Conservation (phyloP, 92 coral and sea anemone genomes). For the Montipora capitata region DNA sequence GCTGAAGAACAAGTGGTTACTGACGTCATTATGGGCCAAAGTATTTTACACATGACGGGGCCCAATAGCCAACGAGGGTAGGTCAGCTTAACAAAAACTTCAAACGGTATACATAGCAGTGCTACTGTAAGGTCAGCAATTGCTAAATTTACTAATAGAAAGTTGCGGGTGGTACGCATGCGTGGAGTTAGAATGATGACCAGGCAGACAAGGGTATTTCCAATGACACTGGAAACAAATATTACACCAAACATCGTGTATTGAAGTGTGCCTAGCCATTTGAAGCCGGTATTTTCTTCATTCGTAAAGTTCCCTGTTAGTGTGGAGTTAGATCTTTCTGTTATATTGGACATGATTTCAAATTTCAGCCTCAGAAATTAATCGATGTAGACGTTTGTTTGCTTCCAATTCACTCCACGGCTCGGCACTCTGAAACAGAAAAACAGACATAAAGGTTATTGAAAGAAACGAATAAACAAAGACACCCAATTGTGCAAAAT, state of each 20-base stretch:
- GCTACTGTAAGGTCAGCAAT: slow-evolving; percentile 92
- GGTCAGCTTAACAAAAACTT: slow-evolving; percentile 69
- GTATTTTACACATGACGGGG: slow-evolving; percentile 78
- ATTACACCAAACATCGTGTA: slow-evolving; percentile 73
- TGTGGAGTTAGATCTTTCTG: background rate
- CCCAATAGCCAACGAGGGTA: slow-evolving; percentile 85
- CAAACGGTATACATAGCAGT: slow-evolving; percentile 90
- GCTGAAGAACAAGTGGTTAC: slow-evolving; percentile 93
- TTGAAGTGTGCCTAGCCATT: slow-evolving; percentile 26
- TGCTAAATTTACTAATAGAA: slow-evolving; percentile 87
- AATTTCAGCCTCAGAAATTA: no score
- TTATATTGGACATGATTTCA: background rate
- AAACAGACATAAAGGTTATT: no score
- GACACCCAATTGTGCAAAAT: no score
- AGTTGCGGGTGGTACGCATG: slow-evolving; percentile 93
- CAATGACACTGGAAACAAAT: slow-evolving; percentile 85
- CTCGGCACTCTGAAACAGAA: no score
- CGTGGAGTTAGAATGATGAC: slow-evolving; percentile 85
- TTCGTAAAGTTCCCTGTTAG: background rate
- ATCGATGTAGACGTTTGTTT: no score
- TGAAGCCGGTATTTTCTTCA: background rate
- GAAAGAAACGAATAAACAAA: no score
- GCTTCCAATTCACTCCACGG: no score
- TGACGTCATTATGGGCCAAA: slow-evolving; percentile 95
- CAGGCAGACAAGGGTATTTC: slow-evolving; percentile 86